Conservation (phyloP, 2,888 invertebrate species). For the Lycocerus yunnanus region DNA sequence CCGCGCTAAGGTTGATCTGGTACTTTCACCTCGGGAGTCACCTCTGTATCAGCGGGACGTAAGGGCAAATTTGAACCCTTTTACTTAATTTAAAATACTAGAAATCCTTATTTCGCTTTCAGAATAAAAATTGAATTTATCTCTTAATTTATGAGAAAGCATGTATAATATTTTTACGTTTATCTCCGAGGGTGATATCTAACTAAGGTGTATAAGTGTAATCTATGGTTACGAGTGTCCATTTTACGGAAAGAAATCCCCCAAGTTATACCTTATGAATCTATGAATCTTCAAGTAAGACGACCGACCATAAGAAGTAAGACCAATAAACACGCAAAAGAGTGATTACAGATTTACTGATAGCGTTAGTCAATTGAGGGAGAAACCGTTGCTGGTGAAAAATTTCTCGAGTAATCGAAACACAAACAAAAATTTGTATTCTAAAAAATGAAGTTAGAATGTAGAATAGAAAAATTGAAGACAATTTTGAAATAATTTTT, state of each 20-base stretch:
- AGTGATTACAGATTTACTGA: conserved; percentile 20
- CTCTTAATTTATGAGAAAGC: neutral
- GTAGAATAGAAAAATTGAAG: neutral
- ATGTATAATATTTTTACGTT: neutral
- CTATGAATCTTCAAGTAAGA: neutral
- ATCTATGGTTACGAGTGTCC: conserved; percentile 3
- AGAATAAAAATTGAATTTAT: neutral
- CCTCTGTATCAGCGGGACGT: no score
- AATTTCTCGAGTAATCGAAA: neutral
- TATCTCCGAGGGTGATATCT: neutral
- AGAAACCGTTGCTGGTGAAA: neutral
- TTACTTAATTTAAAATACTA: no score
- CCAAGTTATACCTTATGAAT: neutral
- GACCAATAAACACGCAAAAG: conserved; percentile 18
- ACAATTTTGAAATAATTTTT: neutral
- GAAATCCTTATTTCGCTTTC: neutral
- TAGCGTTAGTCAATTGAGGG: neutral
- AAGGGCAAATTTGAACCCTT: no score
- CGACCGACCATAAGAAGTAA: conserved; percentile 8
- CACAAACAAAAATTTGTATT: neutral
- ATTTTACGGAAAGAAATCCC: neutral
- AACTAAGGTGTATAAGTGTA: neutral
- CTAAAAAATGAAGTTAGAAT: neutral
- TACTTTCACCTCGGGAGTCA: no score
- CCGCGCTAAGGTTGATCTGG: no score